Evolutionary conservation across 2,888 invertebrate genomes (phyloP), one percentile per base, ranked within the genome.

Genomic region (Alsophila aescularia): DNA sequence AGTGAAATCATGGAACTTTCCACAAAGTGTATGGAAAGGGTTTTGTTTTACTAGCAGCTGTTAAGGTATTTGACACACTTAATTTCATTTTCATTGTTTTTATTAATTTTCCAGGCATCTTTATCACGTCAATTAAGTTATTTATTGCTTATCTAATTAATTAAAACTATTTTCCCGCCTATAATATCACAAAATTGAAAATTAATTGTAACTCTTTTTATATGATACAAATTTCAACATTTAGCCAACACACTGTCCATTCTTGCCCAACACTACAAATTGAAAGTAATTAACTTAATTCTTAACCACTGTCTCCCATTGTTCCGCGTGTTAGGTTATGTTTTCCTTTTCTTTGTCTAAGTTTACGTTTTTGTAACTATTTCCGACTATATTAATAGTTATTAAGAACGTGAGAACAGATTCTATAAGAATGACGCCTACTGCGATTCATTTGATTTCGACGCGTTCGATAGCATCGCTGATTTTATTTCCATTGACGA

Each of bases 401-500:
- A 90, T 87, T 90, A 90, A 75, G 89, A 82, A 91, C 90, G 90
- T 91, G 90, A 80, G 90, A 90, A 89, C 70, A 69, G 67, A n/a
- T n/a, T 67, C 72, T 60, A 53, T 59, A 69, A 47, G 50, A 51
- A 51, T 42, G 72, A 70, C 79, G 67, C 67, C 75, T 75, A 79
- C 77, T 64, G 72, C 75, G 77, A 75, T 82, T 80, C 77, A 81
- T 79, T 87, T 80, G 68, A 67, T 76, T 74, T 78, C 71, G 67
- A 73, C 70, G 68, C 62, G 60, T 62, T 60, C 61, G 77, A 78
- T 78, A 70, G 40, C 62, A 77, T 79, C 72, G 67, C 66, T 62
- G 67, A 66, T 77, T 77, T 62, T 66, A 63, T 70, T 66, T 79
- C 66, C 81, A 83, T 77, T 67, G 75, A 73, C 58, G 65, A 52